Evolutionary conservation across 1,140 invertebrate genomes (phyloP).

Genomic region (Frieseomelitta varia): DNA sequence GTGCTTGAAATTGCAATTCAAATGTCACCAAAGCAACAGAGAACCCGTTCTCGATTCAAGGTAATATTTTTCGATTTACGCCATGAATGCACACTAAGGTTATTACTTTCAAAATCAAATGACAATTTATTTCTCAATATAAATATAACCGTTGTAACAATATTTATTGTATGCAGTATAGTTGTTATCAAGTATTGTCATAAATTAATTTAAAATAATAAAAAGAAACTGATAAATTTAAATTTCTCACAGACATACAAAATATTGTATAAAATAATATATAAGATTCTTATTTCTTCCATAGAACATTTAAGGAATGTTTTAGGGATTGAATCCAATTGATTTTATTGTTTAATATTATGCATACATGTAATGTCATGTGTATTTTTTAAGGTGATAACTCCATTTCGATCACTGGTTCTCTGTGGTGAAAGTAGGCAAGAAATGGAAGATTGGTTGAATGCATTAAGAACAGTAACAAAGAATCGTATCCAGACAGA

Average conservation of each 20-base stretch:
- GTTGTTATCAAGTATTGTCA: neutral
- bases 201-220: neutral
- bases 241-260: neutral
- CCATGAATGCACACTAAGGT: neutral
- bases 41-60: slow-evolving; percentile 73
- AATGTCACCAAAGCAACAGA: slow-evolving; percentile 73
- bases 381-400: slow-evolving; percentile 89
- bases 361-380: neutral
- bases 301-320: neutral
- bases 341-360: too few relatives aligned
- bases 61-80: slow-evolving; percentile 58
- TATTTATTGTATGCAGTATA: neutral
- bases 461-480: slow-evolving; percentile 88
- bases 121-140: neutral
- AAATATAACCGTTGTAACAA: neutral
- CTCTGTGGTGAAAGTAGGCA: slow-evolving; percentile 90
- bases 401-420: slow-evolving; percentile 91
- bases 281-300: neutral
- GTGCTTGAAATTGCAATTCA: slow-evolving; percentile 55
- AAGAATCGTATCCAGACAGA: slow-evolving; percentile 86
- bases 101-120: neutral
- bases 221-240: neutral
- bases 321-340: too few relatives aligned
- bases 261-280: neutral
- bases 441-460: slow-evolving; percentile 96